Evolutionary conservation across 53 echinoderm and acorn worm species (phyloP).

Genomic region (Holothuria leucospilota): DNA sequence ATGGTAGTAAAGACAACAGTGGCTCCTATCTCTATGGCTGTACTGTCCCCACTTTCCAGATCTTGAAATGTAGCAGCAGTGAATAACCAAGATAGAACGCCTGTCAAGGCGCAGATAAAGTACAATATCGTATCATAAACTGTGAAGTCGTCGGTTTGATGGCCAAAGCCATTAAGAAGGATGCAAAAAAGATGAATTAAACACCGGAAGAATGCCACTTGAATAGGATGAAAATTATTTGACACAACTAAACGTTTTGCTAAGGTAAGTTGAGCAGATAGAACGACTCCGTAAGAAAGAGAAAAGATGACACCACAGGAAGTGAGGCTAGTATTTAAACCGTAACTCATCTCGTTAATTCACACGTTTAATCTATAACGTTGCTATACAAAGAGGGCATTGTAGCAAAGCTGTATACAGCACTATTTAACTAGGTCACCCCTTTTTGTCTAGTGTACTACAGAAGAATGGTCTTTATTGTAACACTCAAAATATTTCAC

Average conservation of each 20-base stretch:
- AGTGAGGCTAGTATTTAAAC: too few relatives aligned
- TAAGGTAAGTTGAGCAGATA: neutral
- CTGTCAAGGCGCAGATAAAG: neutral
- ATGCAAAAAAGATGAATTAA: neutral
- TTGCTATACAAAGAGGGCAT: too few relatives aligned
- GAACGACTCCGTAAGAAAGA: neutral
- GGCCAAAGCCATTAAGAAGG: neutral
- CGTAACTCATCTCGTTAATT: too few relatives aligned
- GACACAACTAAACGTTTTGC: neutral
- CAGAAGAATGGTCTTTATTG: too few relatives aligned
- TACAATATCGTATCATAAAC: neutral
- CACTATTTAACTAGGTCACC: too few relatives aligned
- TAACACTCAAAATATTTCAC: too few relatives aligned
- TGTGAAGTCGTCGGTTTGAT: neutral
- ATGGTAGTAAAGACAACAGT: neutral
- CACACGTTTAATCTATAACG: too few relatives aligned
- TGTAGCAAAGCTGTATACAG: too few relatives aligned
- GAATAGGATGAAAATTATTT: neutral
- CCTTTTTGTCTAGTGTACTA: too few relatives aligned
- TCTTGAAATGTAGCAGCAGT: neutral
- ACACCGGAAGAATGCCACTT: neutral
- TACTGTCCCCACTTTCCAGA: slow-evolving; percentile 1
- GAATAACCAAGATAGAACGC: neutral
- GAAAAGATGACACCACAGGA: neutral
- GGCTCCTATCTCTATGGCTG: neutral